A percentile compares a stretch with the other conserved stretches of the same genome.
phyloP scores from a whole-genome alignment of 1,140 invertebrate genomes.

The Drosophila subpulchrella region DNA sequence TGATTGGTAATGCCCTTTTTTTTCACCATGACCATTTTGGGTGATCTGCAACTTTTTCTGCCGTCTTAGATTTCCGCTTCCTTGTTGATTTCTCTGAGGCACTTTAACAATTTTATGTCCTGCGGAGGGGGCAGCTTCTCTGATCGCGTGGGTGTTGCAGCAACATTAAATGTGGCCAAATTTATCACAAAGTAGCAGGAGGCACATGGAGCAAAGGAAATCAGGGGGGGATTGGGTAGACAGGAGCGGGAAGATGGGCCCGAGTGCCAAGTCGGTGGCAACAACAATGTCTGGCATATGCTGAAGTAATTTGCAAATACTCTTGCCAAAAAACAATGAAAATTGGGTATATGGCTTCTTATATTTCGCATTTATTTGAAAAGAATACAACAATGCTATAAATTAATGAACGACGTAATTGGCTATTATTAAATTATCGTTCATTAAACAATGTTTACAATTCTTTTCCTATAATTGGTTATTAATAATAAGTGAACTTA shows the following conservation, averaged over 20 bases:
- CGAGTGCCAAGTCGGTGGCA: constrained; percentile 14
- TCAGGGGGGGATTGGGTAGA: neutral
- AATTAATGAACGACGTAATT: too few species aligned
- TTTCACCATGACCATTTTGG: constrained; percentile 5
- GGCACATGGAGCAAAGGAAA: constrained; percentile 14
- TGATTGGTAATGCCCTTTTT: constrained; percentile 48
- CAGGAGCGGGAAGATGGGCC: constrained; percentile 1
- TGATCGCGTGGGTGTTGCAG: constrained; percentile 71
- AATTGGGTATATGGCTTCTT: neutral
- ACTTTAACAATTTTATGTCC: constrained; percentile 68
- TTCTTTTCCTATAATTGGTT: neutral
- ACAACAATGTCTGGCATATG: constrained; percentile 55
- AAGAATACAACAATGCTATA: too few species aligned
- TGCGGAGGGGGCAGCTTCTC: constrained; percentile 15
- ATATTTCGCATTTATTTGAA: neutral
- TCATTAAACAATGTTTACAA: too few species aligned
- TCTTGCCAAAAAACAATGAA: constrained; percentile 10
- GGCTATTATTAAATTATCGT: too few species aligned
- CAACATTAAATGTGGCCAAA: constrained; percentile 67
- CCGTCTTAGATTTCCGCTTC: constrained; percentile 23
- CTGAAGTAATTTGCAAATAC: constrained; percentile 52
- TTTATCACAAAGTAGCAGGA: constrained; percentile 70
- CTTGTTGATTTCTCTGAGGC: constrained; percentile 1
- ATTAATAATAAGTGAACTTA: neutral
- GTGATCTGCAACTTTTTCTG: constrained; percentile 38